Conservation (phyloP, 2,113 vertebrate species). For the Pterocles gutturalis region DNA sequence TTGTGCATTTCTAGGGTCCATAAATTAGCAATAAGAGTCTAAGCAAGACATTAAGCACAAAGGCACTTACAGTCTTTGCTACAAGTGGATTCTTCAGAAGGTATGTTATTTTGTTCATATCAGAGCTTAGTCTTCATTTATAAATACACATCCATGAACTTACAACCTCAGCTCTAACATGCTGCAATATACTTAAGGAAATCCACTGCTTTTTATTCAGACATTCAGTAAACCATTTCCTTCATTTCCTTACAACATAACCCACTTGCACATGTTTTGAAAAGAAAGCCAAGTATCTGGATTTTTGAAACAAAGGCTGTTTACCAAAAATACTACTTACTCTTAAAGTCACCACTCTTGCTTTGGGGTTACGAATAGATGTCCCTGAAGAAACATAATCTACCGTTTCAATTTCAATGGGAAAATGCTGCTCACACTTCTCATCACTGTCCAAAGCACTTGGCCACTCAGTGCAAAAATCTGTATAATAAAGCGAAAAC, state of each 20-base stretch:
- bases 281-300: background rate
- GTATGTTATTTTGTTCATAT: background rate
- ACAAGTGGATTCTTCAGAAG: background rate
- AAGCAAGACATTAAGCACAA: background rate
- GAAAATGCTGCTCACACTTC: constrained; percentile 88
- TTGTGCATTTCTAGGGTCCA: background rate
- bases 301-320: background rate
- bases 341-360: constrained; percentile 85
- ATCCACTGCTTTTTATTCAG: background rate
- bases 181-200: background rate
- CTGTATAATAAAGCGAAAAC: constrained; percentile 71
- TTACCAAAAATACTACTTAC: constrained; percentile 77
- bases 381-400: constrained; percentile 88
- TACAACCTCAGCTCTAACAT: background rate
- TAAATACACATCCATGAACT: background rate
- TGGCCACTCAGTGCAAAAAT: constrained; percentile 96
- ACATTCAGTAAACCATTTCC: background rate
- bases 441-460: constrained; percentile 83
- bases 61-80: background rate
- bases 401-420: constrained; percentile 84
- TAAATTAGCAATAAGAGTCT: background rate
- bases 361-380: constrained; percentile 88
- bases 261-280: background rate
- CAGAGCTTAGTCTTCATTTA: background rate
- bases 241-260: background rate